Base-by-base conservation (phyloP, 2,113 vertebrate genomes). In the Struthio camelus region DNA sequence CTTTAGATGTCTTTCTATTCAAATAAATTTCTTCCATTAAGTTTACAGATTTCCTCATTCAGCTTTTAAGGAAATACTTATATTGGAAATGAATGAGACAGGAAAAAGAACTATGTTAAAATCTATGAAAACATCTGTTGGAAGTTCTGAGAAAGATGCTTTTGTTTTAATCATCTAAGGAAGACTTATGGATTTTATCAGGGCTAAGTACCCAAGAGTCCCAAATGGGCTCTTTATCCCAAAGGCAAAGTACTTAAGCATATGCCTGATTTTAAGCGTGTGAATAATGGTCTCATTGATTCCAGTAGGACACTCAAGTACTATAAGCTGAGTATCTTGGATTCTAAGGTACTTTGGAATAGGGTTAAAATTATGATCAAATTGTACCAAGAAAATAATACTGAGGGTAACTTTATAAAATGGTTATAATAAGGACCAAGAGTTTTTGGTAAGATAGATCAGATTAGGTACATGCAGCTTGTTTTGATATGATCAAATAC, bases 51-150 rank as follows among this genome's bases (percentile, higher is more conserved):
- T 85, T 95, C 91, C 89, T 89, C 64, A 51, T 76, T 90, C 81
- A 87, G 84, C 95, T 95, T 95, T 96, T 96, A 96, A 89, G 93
- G 96, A 94, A 94, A 96, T 92, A 76, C 80, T 96, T 90, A 81
- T 54, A 59, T 76, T 97, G 96, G 87, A 93, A 97, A 95, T 64
- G 81, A 95, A 95, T 42, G 79, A 94, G 89, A 89, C 81, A 75
- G 85, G 92, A 81, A n/a, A 89, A 91, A 95, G 89, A 80, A 85
- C 53, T 92, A 82, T 83, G 92, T 80, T 94, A 85, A 94, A 95
- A 97, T 95, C 95, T 95, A 97, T 94, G 87, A 95, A 97, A 97
- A 94, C 94, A 95, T 95, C 95, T 97, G 94, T 83, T 95, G 84
- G 91, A 96, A 88, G 91, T 91, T 96, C 87, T 89, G 89, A 96